Evolutionary conservation across 2,888 invertebrate species (phyloP).

Genomic region (Eurytoma californica): DNA sequence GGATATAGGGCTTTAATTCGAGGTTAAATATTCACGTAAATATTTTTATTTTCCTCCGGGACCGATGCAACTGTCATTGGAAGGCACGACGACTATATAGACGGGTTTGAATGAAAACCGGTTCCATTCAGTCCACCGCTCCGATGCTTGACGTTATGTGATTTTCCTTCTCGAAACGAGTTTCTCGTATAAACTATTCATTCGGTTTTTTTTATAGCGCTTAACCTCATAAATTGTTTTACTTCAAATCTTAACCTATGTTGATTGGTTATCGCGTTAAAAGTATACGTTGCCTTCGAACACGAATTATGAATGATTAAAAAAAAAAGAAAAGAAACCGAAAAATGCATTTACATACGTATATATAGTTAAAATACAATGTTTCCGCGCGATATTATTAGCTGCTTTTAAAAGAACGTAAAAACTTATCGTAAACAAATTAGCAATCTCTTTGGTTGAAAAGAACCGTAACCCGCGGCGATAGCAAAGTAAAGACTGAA

Average conservation of each 20-base stretch:
- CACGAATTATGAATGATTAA: neutral
- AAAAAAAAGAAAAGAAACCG: neutral
- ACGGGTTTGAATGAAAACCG: conserved; percentile 25
- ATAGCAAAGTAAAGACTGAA: no score
- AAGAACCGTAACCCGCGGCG: no score
- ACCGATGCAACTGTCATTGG: neutral
- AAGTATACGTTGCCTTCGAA: neutral
- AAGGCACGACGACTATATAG: neutral
- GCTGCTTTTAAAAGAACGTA: neutral
- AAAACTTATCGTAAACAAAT: neutral
- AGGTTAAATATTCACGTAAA: neutral
- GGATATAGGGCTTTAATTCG: neutral
- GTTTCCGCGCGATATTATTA: neutral
- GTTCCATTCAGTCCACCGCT: conserved; percentile 29
- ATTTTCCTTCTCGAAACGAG: conserved; percentile 10
- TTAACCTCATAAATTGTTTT: neutral
- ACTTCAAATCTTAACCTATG: neutral
- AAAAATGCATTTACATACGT: neutral
- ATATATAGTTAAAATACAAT: no score
- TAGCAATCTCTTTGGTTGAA: neutral
- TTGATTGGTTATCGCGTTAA: neutral
- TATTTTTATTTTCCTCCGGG: neutral
- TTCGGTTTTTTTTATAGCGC: conserved; percentile 22
- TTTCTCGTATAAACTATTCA: conserved; percentile 1
- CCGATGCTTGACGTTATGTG: conserved; percentile 14